These are phyloP conservation scores for Chymomyza caudatula DNA, from an alignment of 2,888 invertebrate species.

Conservation along the genomic window DNA sequence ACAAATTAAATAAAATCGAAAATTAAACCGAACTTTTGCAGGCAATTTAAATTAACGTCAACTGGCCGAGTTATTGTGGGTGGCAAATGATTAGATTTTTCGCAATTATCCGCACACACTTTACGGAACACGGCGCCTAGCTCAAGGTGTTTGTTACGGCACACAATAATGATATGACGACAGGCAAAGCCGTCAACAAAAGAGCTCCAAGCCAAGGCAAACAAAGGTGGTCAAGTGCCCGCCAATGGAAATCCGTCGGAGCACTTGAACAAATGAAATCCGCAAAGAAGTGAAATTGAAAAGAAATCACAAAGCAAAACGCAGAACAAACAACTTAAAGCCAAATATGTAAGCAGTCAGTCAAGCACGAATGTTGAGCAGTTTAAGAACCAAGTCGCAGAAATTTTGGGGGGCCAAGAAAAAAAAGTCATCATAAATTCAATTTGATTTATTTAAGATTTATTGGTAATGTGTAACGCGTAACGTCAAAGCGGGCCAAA, in stretches of 20 bases:
- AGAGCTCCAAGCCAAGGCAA: slow-evolving; percentile 17
- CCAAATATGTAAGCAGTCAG: slow-evolving; percentile 1
- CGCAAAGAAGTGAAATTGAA: slow-evolving; percentile 24
- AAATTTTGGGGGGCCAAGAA: not conserved
- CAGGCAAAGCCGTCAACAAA: not conserved
- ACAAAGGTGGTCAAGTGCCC: slow-evolving; percentile 25
- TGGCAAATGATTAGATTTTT: not conserved
- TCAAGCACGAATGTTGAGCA: not conserved
- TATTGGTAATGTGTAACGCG: slow-evolving; percentile 43
- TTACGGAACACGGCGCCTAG: slow-evolving; percentile 17
- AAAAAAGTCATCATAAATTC: slow-evolving; percentile 65
- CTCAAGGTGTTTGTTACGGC: not conserved
- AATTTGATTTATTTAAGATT: slow-evolving; percentile 67
- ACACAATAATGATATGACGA: not conserved
- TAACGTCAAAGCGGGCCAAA: slow-evolving; percentile 25
- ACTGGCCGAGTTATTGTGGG: not conserved
- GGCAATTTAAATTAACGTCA: slow-evolving; percentile 29
- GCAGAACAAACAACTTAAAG: slow-evolving; percentile 41
- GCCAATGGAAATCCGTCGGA: slow-evolving; percentile 22
- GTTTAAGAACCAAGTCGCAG: not conserved
- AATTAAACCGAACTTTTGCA: slow-evolving; percentile 17
- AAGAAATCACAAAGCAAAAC: slow-evolving; percentile 36
- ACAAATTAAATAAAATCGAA: slow-evolving; percentile 35
- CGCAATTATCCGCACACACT: slow-evolving; percentile 33
- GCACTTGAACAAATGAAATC: slow-evolving; percentile 35